A percentile compares a stretch with the other conserved stretches of the same genome.
Evolutionary conservation across 1,140 invertebrate species (phyloP).

Genomic region (Pinna nobilis): DNA sequence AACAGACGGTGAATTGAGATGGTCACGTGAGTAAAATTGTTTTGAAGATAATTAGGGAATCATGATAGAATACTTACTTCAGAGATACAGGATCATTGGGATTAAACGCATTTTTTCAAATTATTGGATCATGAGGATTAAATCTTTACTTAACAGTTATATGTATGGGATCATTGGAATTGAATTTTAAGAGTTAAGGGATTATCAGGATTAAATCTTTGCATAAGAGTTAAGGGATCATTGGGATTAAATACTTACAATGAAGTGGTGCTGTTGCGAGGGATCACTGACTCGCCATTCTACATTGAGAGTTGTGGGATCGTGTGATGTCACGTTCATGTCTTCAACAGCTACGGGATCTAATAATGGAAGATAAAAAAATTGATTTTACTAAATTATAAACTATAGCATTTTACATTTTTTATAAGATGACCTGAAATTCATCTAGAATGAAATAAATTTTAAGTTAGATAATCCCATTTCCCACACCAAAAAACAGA

Average conservation of each 20-base stretch:
- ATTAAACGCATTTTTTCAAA: no score
- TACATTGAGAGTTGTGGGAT: slow-evolving; percentile 28
- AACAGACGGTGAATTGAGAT: no score
- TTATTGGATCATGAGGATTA: no score
- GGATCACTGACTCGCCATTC: slow-evolving; percentile 27
- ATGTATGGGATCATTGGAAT: neutral
- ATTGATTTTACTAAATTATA: neutral
- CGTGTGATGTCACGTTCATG: slow-evolving; percentile 37
- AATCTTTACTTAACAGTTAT: neutral
- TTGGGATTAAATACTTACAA: slow-evolving; percentile 29
- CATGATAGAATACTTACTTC: no score
- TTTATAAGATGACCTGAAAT: neutral
- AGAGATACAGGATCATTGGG: no score
- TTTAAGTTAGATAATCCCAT: no score
- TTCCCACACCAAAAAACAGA: no score
- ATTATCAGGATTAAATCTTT: neutral
- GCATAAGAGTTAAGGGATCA: neutral
- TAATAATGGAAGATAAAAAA: slow-evolving; percentile 6
- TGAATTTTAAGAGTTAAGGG: neutral
- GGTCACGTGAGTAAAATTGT: no score
- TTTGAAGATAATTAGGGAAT: no score
- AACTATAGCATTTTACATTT: neutral
- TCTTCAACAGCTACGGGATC: slow-evolving; percentile 37
- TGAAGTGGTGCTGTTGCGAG: slow-evolving; percentile 40
- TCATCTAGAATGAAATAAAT: no score